Evolutionary conservation across 2,113 vertebrate genomes (phyloP), one percentile per base, ranked within the genome.

Genomic region (Chlorodrepanis virens): DNA sequence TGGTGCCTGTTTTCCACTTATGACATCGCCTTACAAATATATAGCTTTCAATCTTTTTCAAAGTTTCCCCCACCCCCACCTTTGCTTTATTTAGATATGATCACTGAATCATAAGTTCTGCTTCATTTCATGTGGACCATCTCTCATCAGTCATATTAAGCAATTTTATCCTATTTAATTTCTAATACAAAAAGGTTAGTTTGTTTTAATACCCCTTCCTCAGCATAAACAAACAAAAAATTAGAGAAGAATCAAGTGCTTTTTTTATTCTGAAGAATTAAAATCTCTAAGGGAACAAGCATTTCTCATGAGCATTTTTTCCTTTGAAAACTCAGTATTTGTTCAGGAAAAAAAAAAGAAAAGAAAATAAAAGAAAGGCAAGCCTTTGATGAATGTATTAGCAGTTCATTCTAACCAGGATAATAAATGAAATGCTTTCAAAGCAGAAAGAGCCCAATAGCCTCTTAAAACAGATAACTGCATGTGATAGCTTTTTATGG

Each of bases 171-270:
- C 14, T 53, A 57, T 76, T 83, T 91, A 52, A 75, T 72, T 84
- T 89, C 20, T 76, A 61, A 82, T 3, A 83, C 54, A 69, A 93
- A 92, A 83, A 61, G 37, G 6, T 91, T 88, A 80, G 54, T 81
- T 85, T 90, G 59, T 80, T 93, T 83, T 72, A 79, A 65, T 65
- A 61, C 9, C 23, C 18, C 5, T 84, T 94, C 83, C 77, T 93
- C 68, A 86, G 42, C 21, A 45, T 90, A 96, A 92, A 86, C 59
- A 94, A 94, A 91, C 56, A 89, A 87, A 96, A 82, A 68, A 22
- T 44, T 94, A 84, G 87, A 89, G 53, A 89, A 78, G 54, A 92
- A 94, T 82, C 64, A 87, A 87, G 18, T 53, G 19, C 1, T 50
- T 80, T 65, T 94, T 94, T 93, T 44, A 74, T 85, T 91, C 44